phyloP scores from a whole-genome alignment of 2,888 invertebrate genomes.

The Pammene fasciana region DNA sequence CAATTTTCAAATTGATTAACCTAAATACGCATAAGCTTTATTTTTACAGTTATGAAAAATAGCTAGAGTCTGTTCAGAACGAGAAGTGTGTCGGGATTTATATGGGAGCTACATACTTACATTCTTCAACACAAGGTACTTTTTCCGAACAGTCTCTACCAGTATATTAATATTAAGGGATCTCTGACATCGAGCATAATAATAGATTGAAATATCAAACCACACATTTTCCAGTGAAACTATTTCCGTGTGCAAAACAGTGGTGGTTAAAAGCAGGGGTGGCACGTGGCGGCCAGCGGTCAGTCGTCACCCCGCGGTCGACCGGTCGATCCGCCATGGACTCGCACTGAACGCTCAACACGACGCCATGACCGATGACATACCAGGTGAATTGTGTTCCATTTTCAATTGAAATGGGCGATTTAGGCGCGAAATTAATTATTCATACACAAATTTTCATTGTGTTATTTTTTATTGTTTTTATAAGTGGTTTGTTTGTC shows the following conservation, averaged over 20 bases:
- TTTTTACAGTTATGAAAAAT: no score
- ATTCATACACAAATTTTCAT: no score
- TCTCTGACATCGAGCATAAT: background rate
- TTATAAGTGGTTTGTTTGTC: background rate
- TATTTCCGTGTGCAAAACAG: slow-evolving; percentile 50
- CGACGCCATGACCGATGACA: slow-evolving; percentile 71
- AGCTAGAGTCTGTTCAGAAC: no score
- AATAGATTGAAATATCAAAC: background rate
- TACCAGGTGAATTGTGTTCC: slow-evolving; percentile 68
- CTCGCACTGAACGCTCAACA: slow-evolving; percentile 43
- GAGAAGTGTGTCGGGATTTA: no score
- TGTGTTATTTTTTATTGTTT: background rate
- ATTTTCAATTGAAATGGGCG: slow-evolving; percentile 34
- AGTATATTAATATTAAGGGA: no score
- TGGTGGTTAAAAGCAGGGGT: slow-evolving; percentile 58
- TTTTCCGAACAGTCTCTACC: no score
- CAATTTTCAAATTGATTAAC: background rate
- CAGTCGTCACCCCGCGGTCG: slow-evolving; percentile 74
- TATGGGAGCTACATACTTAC: no score
- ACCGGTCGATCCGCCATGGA: slow-evolving; percentile 62
- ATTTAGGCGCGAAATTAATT: slow-evolving; percentile 6
- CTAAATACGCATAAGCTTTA: no score
- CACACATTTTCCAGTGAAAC: slow-evolving; percentile 50
- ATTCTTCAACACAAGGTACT: no score
- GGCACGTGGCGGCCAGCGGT: slow-evolving; percentile 68